These are phyloP conservation scores for Spea hammondii DNA, from an alignment of 2,797 vertebrate species.

Conservation along the genomic window DNA sequence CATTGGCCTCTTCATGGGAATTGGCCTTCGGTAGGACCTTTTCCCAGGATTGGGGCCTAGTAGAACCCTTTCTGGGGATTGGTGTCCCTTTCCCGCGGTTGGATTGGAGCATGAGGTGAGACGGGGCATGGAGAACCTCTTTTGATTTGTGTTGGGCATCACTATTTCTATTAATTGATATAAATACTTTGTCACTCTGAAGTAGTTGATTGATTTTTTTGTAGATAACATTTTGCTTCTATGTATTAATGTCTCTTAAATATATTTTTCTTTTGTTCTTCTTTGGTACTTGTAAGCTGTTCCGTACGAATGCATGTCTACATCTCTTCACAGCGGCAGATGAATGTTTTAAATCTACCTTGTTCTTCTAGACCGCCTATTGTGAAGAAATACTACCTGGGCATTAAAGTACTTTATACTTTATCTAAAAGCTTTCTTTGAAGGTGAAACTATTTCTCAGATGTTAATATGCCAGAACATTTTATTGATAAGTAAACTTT, in stretches of 20 bases:
- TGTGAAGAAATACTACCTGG: slow-evolving; percentile 22
- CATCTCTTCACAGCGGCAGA: slow-evolving; percentile 17
- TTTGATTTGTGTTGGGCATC: too few species aligned
- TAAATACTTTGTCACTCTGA: neutral
- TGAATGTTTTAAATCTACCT: slow-evolving; percentile 12
- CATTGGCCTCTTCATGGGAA: too few species aligned
- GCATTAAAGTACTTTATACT: slow-evolving; percentile 15
- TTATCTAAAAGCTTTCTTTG: slow-evolving; percentile 33
- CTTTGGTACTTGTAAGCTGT: neutral
- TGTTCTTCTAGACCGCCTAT: slow-evolving; percentile 21
- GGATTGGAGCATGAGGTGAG: too few species aligned
- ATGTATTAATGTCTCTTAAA: neutral
- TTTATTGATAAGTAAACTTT: neutral
- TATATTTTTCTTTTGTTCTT: neutral
- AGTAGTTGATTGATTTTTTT: neutral
- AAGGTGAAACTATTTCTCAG: slow-evolving; percentile 28
- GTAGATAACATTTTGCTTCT: neutral
- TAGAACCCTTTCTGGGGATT: neutral
- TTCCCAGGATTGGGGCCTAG: too few species aligned
- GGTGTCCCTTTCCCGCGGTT: too few species aligned
- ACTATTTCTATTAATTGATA: too few species aligned
- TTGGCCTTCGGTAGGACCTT: too few species aligned
- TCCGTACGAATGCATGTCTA: slow-evolving; percentile 4
- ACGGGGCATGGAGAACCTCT: too few species aligned
- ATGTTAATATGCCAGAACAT: neutral